phyloP scores from a whole-genome alignment of 37 sponge, comb jelly and placozoan species.

The Beroe forskalii region DNA sequence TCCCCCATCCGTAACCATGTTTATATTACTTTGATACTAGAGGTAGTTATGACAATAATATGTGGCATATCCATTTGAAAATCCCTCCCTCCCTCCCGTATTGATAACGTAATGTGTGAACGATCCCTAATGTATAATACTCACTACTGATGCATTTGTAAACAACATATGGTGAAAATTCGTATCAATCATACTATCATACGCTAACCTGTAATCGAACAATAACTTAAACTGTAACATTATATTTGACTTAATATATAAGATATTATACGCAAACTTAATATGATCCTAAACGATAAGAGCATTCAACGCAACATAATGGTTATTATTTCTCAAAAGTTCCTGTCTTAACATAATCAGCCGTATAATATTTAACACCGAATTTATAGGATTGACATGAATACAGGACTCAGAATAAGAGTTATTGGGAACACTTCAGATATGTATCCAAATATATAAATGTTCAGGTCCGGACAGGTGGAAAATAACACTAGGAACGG shows the following conservation, averaged over 20 bases:
- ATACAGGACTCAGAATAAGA: no score
- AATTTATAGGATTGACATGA: background rate
- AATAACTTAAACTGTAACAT: constrained; percentile 61
- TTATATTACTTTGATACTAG: no score
- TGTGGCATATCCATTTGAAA: no score
- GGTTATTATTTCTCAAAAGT: background rate
- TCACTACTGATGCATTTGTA: no score
- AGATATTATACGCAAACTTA: background rate
- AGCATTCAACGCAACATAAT: constrained; percentile 42
- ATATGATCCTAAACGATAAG: constrained; percentile 15
- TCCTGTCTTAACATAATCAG: constrained; percentile 33
- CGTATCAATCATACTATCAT: no score
- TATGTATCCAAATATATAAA: background rate
- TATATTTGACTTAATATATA: background rate
- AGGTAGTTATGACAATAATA: no score
- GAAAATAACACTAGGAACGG: constrained; percentile 26
- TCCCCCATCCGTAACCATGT: no score
- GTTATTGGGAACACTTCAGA: no score
- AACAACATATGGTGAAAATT: no score
- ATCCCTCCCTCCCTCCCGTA: no score
- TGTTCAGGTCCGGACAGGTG: background rate
- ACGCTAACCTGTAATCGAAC: constrained; percentile 38
- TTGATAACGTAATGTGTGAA: no score
- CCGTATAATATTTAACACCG: background rate
- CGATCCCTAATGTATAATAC: no score